A percentile compares a stretch with the other conserved stretches of the same genome.
Conservation (phyloP, 2,888 invertebrate genomes). For the Panzeria rudis region DNA sequence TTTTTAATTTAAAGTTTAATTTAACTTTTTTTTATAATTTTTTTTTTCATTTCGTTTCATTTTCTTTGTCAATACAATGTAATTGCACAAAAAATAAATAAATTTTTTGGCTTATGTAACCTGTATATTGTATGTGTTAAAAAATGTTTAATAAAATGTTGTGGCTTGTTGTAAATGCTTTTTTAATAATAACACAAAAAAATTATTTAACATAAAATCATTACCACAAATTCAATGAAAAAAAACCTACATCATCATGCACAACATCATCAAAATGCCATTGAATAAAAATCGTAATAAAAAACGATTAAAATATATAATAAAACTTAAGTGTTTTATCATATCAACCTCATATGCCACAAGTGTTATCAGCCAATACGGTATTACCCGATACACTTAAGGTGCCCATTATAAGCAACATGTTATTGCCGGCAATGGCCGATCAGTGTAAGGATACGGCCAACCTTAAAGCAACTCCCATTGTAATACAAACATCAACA, state of each 20-base stretch:
- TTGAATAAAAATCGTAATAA: constrained; percentile 41
- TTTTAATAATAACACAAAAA: constrained; percentile 75
- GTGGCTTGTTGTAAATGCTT: constrained; percentile 70
- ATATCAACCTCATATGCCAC: constrained; percentile 80
- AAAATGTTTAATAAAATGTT: constrained; percentile 60
- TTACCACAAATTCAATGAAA: constrained; percentile 49
- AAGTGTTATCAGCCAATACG: constrained; percentile 75
- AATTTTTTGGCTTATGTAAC: constrained; percentile 71
- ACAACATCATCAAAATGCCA: constrained; percentile 61
- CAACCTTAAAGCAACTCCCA: constrained; percentile 54
- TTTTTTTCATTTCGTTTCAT: constrained; percentile 48
- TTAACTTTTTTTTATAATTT: background rate
- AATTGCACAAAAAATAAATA: constrained; percentile 61
- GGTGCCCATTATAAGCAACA: constrained; percentile 73
- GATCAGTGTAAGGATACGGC: constrained; percentile 40
- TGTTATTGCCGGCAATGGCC: constrained; percentile 63
- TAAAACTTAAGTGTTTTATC: constrained; percentile 79
- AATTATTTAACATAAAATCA: constrained; percentile 41
- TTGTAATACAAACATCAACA: constrained; percentile 41
- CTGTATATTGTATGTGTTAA: constrained; percentile 71
- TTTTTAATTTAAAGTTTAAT: constrained; percentile 21
- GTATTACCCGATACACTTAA: constrained; percentile 76
- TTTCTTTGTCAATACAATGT: constrained; percentile 50
- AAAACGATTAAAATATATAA: constrained; percentile 42
- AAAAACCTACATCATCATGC: constrained; percentile 48